phyloP scores from a whole-genome alignment of 1,140 invertebrate species.

The Heliconius eleuchia region DNA sequence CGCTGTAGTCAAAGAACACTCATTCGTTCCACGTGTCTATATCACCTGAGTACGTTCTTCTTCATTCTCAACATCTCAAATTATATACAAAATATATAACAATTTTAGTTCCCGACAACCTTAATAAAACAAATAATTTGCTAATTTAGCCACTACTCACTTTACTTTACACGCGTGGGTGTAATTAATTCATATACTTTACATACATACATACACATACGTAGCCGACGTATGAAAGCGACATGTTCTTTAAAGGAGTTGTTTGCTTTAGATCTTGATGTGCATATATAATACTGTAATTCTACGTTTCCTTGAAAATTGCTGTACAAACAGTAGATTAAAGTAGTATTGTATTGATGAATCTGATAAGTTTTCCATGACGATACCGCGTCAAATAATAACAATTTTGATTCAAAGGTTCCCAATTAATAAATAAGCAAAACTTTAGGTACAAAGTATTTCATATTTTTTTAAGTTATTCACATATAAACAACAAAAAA shows the following conservation, averaged over 20 bases:
- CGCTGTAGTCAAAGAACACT: no score
- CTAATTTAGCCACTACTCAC: conserved; percentile 2
- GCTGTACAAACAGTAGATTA: background rate
- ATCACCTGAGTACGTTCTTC: no score
- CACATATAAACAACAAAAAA: no score
- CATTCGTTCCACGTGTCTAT: no score
- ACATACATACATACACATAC: no score
- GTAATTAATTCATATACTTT: conserved; percentile 19
- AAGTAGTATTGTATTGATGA: background rate
- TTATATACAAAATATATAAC: background rate
- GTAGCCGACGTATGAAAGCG: conserved; percentile 16
- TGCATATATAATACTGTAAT: background rate
- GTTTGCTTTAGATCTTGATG: conserved; percentile 18
- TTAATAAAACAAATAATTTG: background rate
- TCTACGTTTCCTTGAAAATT: conserved; percentile 7
- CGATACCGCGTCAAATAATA: background rate
- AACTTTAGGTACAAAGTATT: no score
- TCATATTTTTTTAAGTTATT: no score
- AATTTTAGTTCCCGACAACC: background rate
- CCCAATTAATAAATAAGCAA: no score
- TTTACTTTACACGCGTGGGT: background rate
- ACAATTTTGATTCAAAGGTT: no score
- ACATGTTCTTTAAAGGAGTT: background rate
- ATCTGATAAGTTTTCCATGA: background rate
- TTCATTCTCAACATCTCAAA: no score